phyloP scores from a whole-genome alignment of 2,797 vertebrate species.

The Tiaroga cobitis region DNA sequence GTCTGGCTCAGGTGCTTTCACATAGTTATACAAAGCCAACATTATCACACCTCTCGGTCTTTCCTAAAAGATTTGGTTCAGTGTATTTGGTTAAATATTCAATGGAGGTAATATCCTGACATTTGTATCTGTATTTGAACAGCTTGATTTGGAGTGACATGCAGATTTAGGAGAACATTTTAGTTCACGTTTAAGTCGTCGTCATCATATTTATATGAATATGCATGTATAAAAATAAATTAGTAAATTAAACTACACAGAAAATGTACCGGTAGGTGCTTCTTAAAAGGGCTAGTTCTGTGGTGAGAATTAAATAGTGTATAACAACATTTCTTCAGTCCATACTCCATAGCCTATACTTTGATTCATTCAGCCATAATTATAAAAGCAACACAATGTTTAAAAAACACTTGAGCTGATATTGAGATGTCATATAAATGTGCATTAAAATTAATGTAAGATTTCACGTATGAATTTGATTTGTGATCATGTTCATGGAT shows the following conservation, averaged over 20 bases:
- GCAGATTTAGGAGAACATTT: not conserved
- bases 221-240: not conserved
- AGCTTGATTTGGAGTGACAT: not conserved
- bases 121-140: not conserved
- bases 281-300: not conserved
- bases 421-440: not conserved
- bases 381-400: not conserved
- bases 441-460: not conserved
- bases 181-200: not conserved
- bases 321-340: not conserved
- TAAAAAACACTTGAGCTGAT: not conserved
- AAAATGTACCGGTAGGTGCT: not conserved
- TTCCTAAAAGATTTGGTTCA: not conserved
- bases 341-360: not conserved
- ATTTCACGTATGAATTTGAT: not conserved
- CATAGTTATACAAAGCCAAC: slow-evolving; percentile 44
- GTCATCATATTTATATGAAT: not conserved
- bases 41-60: slow-evolving; percentile 25
- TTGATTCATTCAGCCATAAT: not conserved
- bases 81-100: not conserved
- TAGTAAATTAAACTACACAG: not conserved
- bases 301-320: not conserved
- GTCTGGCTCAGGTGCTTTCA: slow-evolving; percentile 59
- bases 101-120: not conserved
- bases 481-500: not conserved